A percentile compares a stretch with the other conserved stretches of the same genome.
Evolutionary conservation across 2,888 invertebrate genomes (phyloP).

Genomic region (Erebia epiphron): DNA sequence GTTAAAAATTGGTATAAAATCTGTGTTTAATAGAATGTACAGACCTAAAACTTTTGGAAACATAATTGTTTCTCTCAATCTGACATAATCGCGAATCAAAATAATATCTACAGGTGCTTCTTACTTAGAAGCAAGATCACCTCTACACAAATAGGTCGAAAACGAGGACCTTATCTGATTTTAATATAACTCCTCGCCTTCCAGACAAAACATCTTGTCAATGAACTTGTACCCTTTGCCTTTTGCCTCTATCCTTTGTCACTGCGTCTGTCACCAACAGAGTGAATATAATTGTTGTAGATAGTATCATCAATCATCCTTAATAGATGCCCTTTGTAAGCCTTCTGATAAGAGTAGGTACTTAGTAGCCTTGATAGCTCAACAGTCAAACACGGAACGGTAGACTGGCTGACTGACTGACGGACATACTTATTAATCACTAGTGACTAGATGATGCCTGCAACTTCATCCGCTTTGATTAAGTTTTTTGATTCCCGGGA

Average conservation of each 20-base stretch:
- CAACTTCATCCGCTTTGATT: too few relatives aligned
- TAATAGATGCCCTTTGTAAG: constrained; percentile 8
- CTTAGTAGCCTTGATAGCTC: neutral
- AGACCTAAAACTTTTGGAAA: too few relatives aligned
- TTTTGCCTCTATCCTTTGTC: constrained; percentile 19
- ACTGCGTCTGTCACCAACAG: constrained; percentile 19
- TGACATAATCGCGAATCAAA: too few relatives aligned
- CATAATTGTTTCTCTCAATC: too few relatives aligned
- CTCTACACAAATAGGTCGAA: neutral
- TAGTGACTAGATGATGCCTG: too few relatives aligned
- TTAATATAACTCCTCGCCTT: neutral
- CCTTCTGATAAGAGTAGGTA: neutral
- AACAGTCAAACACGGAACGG: neutral
- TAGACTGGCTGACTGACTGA: too few relatives aligned
- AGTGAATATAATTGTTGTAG: constrained; percentile 12
- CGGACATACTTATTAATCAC: too few relatives aligned
- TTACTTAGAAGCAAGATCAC: neutral
- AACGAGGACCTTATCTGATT: neutral
- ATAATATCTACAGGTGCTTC: too few relatives aligned
- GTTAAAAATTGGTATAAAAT: too few relatives aligned
- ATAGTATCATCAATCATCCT: constrained; percentile 13
- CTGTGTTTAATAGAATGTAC: too few relatives aligned
- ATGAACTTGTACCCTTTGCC: constrained; percentile 10
- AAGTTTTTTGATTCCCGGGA: too few relatives aligned
- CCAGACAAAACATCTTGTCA: constrained; percentile 12